phyloP scores from a whole-genome alignment of 2,888 invertebrate species.

The Zonitis immaculata region DNA sequence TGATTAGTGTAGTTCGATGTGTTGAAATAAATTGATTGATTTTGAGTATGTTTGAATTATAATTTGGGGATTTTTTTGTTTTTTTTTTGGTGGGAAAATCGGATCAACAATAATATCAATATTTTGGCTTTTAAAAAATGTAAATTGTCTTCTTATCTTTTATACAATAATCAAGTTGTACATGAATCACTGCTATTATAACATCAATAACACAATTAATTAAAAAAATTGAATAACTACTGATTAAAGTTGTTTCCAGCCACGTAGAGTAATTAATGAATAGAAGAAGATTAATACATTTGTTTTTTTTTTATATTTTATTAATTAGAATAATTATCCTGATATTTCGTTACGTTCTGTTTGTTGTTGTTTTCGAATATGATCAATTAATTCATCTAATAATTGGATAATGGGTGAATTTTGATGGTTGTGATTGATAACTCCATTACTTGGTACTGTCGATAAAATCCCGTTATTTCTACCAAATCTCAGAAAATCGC shows the following conservation, averaged over 20 bases:
- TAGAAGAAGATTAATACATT: no score
- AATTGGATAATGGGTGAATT: conserved; percentile 18
- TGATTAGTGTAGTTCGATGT: conserved; percentile 12
- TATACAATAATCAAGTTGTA: background rate
- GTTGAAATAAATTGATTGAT: conserved; percentile 18
- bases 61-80: no score
- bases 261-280: background rate
- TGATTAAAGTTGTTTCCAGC: background rate
- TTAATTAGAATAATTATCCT: background rate
- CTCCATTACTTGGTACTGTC: background rate
- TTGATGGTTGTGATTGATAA: background rate
- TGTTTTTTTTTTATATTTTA: no score
- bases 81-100: background rate
- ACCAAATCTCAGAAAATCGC: conserved; percentile 35
- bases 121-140: background rate
- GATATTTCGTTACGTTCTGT: background rate
- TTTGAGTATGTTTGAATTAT: background rate
- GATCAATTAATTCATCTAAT: conserved; percentile 14
- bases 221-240: background rate
- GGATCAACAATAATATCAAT: no score
- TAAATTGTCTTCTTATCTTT: background rate
- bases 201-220: background rate
- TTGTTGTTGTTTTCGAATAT: conserved; percentile 5
- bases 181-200: background rate
- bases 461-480: conserved; percentile 19